These are phyloP conservation scores for Lepilemur ruficaudatus DNA, from an alignment of 2,797 vertebrate genomes.

Conservation along the genomic window DNA sequence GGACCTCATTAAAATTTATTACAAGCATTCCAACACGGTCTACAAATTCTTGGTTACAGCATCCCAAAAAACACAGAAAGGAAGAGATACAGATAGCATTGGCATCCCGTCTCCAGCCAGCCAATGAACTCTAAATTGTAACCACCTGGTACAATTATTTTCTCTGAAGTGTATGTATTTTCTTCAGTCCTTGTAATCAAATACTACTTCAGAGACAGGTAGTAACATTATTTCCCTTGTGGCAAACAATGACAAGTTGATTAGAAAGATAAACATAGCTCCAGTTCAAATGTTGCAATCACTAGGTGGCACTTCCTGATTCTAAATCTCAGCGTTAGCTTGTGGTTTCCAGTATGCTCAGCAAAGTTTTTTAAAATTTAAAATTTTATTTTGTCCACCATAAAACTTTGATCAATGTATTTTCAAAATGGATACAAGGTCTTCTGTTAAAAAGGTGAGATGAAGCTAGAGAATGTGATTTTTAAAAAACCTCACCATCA, in stretches of 20 bases:
- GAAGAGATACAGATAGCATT: not conserved
- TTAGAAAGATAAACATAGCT: conserved; percentile 54
- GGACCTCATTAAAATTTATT: conserved; percentile 35
- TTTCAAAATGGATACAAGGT: conserved; percentile 11
- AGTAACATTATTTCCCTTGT: conserved; percentile 62
- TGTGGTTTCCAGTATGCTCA: conserved; percentile 16
- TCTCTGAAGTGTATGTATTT: conserved; percentile 53
- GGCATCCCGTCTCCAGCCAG: not conserved
- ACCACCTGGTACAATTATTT: conserved; percentile 69
- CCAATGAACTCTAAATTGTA: not conserved
- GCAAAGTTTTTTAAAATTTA: not conserved
- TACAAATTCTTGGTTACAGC: not conserved
- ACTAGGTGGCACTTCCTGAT: conserved; percentile 48
- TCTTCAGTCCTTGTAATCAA: conserved; percentile 68
- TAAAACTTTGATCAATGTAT: conserved; percentile 17
- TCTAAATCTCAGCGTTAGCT: conserved; percentile 55
- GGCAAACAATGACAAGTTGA: conserved; percentile 74
- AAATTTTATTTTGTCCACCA: not conserved
- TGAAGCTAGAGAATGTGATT: not conserved
- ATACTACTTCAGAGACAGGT: conserved; percentile 70
- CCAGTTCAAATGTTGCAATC: conserved; percentile 32
- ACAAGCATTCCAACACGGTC: not conserved
- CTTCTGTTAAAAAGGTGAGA: not conserved
- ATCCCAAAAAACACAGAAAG: not conserved
- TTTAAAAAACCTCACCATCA: not conserved